Evolutionary conservation across 1,140 invertebrate species (phyloP), one percentile per base, ranked within the genome.

Genomic region (Lepidurus packardi): DNA sequence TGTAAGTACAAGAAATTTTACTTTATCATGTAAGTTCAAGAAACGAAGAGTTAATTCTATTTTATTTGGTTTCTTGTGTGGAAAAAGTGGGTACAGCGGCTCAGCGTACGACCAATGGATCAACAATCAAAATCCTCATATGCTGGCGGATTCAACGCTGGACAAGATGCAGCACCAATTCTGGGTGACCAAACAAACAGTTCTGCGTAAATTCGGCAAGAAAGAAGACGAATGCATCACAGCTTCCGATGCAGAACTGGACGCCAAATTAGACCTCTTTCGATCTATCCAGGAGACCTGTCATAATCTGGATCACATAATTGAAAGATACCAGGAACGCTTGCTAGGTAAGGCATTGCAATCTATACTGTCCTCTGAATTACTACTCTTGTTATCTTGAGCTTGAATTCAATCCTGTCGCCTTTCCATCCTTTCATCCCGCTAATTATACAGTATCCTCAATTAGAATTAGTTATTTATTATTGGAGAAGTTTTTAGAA

Each of bases 211-310:
- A 87, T 87, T 99, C 21, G 96, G 97, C 7, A 95, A 96, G 83
- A 98, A 98, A 87, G 97, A 99, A 87, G 98, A 99, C 85, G 96
- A 98, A 80, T 96, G 94, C 88, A 92, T 99, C 82, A 91, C 97
- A 16, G 91, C 97, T 24, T 98, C 95, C 0, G 98, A 99, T 87
- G 92, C 96, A 8, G 94, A 98, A 83, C 87, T 99, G 5, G 98
- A 99, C 87, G 93, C 97, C 4, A 99, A 99, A 88, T 87, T 99
- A 75, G 97, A 98, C 88, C 88, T 98, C 9, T 99, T 98, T 87
- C 92, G 92, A 84, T 97, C 96, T 81, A 96, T 99, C 84, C 92
- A 96, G 84, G 92, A 94, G 80, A 97, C 94, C 77, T 98, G 94
- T 82, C 88, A 90, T 81, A 91, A 94, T 81, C 89, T 99, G 80